Evolutionary conservation across 2,888 invertebrate species (phyloP).

Genomic region (Deilephila porcellus): DNA sequence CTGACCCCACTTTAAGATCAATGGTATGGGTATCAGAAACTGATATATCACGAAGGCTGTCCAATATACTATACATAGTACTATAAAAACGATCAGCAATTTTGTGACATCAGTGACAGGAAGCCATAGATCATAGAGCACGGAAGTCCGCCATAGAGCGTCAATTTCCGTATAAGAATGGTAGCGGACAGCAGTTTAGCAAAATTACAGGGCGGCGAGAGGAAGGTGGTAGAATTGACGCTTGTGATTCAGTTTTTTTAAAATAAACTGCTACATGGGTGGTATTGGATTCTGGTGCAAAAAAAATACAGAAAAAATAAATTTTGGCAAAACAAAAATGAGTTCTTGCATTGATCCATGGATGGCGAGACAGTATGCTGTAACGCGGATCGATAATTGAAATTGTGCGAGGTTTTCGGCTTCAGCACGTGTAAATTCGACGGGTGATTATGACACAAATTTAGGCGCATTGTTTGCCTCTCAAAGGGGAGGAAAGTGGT

Average conservation of each 20-base stretch:
- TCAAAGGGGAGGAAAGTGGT: no score
- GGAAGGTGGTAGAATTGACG: constrained; percentile 32
- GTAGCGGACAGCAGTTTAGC: constrained; percentile 28
- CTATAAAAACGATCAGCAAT: neutral
- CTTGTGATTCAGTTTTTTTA: constrained; percentile 26
- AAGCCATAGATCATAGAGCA: constrained; percentile 28
- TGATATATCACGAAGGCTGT: no score
- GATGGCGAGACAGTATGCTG: no score
- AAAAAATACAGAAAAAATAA: neutral
- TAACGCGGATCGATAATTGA: no score
- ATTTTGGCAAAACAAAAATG: no score
- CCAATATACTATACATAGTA: neutral
- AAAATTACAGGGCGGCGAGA: constrained; percentile 33
- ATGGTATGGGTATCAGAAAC: no score
- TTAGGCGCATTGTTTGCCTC: no score
- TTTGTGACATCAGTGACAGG: constrained; percentile 24
- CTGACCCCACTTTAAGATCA: no score
- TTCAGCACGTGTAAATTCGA: no score
- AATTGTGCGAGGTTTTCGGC: no score
- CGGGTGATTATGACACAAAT: no score
- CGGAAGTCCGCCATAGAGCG: constrained; percentile 25
- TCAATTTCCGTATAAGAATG: constrained; percentile 7
- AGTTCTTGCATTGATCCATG: no score
- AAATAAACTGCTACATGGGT: constrained; percentile 28
- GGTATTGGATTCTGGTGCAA: neutral